Percentiles rank a stretch among this genome's conserved stretches.
Evolutionary conservation across 2,888 invertebrate species (phyloP).

Genomic region (Liopterus haemorrhoidalis): DNA sequence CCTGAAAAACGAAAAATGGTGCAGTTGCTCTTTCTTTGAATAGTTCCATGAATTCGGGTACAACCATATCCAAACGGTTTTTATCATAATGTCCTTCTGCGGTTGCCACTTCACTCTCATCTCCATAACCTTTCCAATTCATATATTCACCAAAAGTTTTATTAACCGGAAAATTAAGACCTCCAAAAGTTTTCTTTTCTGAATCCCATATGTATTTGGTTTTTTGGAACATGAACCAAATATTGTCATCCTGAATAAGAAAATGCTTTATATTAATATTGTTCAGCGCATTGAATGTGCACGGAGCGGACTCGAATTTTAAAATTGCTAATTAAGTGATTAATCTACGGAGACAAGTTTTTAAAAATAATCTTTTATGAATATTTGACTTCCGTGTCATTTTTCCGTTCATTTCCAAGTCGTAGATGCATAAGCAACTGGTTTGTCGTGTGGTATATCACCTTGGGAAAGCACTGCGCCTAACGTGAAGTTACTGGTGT

Average conservation of each 20-base stretch:
- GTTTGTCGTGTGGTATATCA: too few species aligned
- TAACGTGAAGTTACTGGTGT: too few species aligned
- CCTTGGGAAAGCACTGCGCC: too few species aligned
- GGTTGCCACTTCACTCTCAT: conserved; percentile 68
- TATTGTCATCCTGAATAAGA: conserved; percentile 47
- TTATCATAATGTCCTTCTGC: conserved; percentile 81
- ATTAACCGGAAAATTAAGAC: conserved; percentile 79
- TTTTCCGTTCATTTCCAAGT: too few species aligned
- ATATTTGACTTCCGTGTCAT: too few species aligned
- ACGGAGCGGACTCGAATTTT: too few species aligned
- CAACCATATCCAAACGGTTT: conserved; percentile 82
- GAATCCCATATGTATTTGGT: conserved; percentile 90
- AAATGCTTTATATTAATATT: too few species aligned
- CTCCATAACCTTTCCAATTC: conserved; percentile 80
- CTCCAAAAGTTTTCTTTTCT: conserved; percentile 72
- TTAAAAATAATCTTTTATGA: too few species aligned
- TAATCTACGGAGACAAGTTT: too few species aligned
- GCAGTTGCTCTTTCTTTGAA: conserved; percentile 98
- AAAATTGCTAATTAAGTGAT: too few species aligned
- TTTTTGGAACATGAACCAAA: conserved; percentile 97
- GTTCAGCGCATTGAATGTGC: too few species aligned
- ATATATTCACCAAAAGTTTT: conserved; percentile 65
- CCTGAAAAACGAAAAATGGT: conserved; percentile 98
- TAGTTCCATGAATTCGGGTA: conserved; percentile 93
- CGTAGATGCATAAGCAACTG: too few species aligned